Evolutionary conservation across 2,888 invertebrate genomes (phyloP).

Genomic region (Chrysolina haemoptera): DNA sequence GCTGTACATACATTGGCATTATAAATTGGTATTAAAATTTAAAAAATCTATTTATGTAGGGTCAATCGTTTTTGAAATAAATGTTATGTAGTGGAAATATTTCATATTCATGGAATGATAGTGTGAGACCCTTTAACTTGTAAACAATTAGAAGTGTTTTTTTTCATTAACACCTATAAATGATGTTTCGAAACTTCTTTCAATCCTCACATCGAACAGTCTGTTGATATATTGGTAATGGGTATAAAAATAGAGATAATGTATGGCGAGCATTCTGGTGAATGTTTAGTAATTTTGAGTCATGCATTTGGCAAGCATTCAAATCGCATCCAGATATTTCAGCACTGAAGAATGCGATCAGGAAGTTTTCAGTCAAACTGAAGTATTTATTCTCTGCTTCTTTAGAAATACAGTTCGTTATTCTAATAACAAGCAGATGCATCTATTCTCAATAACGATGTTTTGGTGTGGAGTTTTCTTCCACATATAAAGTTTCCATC

Average conservation of each 20-base stretch:
- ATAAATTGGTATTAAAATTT: neutral
- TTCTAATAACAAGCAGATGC: neutral
- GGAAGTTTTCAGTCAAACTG: slow-evolving; percentile 20
- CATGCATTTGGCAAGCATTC: slow-evolving; percentile 32
- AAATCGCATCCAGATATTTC: slow-evolving; percentile 30
- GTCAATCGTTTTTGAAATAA: neutral
- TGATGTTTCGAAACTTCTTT: slow-evolving; percentile 4
- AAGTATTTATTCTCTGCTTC: slow-evolving; percentile 1
- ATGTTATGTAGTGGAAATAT: neutral
- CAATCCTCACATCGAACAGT: slow-evolving; percentile 5
- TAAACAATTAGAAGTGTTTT: neutral
- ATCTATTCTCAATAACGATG: neutral
- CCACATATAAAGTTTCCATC: no score
- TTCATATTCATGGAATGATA: no score
- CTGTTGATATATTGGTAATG: slow-evolving; percentile 8
- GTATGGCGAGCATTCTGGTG: slow-evolving; percentile 11
- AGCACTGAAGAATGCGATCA: slow-evolving; percentile 28
- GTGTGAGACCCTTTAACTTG: neutral
- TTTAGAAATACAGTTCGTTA: neutral
- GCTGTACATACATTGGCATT: no score
- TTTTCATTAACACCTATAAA: neutral
- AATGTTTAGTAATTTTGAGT: slow-evolving; percentile 18
- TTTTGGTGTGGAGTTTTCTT: neutral
- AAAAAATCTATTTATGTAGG: no score
- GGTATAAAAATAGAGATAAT: slow-evolving; percentile 18